Evolutionary conservation across 2,113 vertebrate species (phyloP), one percentile per base, ranked within the genome.

Genomic region (Peromyscus leucopus): DNA sequence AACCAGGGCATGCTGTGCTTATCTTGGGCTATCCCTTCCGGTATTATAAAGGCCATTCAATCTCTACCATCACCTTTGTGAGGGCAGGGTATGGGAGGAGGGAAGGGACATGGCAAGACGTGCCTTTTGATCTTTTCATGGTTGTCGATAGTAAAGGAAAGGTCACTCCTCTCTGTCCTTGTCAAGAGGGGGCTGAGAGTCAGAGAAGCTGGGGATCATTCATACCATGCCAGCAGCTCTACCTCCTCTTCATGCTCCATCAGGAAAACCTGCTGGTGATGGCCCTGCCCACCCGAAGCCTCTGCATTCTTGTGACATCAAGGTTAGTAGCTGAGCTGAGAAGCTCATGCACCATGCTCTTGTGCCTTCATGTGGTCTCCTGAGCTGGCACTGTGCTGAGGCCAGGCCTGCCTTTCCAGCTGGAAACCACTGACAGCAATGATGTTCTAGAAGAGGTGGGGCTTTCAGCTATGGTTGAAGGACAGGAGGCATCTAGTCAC

Each of bases 401-500:
- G 48, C 55, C 15, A 72, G 61, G 19, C 16, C 21, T 75, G 17
- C 10, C 0, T 3, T 89, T 72, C 36, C 65, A 36, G 22, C 21
- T 71, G 65, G 46, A 22, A 89, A 86, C 59, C 39, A 61, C 36
- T 11, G 57, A 24, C 7, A 4, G 21, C 12, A 51, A 69, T 2
- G 24, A 15, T 4, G 28, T 39, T 63, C 63, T 72, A 26, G 19
- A 19, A 82, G 65, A 79, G 19, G 46, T 2, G 9, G 26, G 67
- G 28, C 2, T 61, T 51, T 74, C 22, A 17, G 7, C 2, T 42
- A 5, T 88, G 61, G 79, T 15, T 21, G 42, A 17, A 26, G 46
- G 67, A 61, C 0, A 0, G 12, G 0, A 0, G 12, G 0, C 2
- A 39, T 80, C 61, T 85, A 46, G 39, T 65, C 17, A 48, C 15